Conservation (phyloP, 2,113 vertebrate species). For the Cryptoleucopteryx plumbea region DNA sequence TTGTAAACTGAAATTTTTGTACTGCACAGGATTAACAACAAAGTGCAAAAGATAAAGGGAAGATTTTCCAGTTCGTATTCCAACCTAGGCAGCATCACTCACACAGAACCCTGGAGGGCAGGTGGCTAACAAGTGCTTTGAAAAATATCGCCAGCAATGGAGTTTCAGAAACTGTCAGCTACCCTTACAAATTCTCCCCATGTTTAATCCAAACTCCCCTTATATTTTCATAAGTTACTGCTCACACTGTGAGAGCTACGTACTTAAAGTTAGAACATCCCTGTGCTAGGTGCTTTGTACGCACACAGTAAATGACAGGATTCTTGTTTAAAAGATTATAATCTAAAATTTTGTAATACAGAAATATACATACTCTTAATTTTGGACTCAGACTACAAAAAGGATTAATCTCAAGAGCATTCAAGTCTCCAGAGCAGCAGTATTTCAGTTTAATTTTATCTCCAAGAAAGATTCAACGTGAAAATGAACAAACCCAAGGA, state of each 20-base stretch:
- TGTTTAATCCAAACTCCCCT: background rate
- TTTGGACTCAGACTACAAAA: background rate
- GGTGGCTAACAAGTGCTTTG: background rate
- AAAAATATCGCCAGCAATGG: background rate
- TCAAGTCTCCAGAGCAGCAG: background rate
- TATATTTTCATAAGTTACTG: background rate
- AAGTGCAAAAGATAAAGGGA: background rate
- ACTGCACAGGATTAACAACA: background rate
- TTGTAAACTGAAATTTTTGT: background rate
- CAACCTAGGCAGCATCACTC: background rate
- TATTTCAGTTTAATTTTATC: background rate
- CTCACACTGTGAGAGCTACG: background rate
- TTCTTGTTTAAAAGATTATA: rapidly evolving
- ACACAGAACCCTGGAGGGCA: background rate
- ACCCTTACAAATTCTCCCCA: background rate
- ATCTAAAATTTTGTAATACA: background rate
- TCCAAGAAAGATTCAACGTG: background rate
- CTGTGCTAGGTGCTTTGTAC: background rate
- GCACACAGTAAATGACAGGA: background rate
- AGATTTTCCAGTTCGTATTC: background rate
- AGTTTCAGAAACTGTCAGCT: background rate
- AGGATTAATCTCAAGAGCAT: background rate
- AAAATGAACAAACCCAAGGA: background rate
- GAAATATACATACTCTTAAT: background rate
- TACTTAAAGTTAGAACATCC: background rate